Evolutionary conservation across 2,888 invertebrate species (phyloP).

Genomic region (Drosophila picticornis): DNA sequence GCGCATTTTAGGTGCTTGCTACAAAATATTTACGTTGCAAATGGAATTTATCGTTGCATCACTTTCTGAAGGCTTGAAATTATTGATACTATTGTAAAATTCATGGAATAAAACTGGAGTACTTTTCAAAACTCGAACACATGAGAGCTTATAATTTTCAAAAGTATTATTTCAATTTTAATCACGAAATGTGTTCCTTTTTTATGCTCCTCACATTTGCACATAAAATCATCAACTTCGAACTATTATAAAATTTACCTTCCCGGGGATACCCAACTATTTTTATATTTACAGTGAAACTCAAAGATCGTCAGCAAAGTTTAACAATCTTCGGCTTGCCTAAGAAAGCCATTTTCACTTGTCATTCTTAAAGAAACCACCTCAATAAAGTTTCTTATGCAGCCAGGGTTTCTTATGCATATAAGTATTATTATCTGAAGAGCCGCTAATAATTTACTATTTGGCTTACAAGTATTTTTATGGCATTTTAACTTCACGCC

Average conservation of each 20-base stretch:
- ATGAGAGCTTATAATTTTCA: not conserved
- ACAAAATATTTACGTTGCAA: conserved; percentile 10
- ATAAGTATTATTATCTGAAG: not conserved
- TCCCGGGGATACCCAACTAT: not conserved
- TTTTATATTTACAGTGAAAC: not conserved
- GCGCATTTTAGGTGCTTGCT: conserved; percentile 36
- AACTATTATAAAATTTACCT: not conserved
- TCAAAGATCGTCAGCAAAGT: not conserved
- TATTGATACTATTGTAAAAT: not conserved
- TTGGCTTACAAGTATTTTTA: conserved; percentile 3
- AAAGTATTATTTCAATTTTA: not conserved
- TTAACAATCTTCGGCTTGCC: not conserved
- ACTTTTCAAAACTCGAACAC: not conserved
- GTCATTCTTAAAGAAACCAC: not conserved
- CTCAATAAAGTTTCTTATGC: not conserved
- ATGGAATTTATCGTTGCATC: conserved; percentile 21
- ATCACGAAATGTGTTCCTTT: not conserved
- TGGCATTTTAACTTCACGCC: conserved; percentile 3
- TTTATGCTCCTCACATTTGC: not conserved
- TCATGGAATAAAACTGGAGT: too few relatives aligned
- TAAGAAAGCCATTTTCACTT: not conserved
- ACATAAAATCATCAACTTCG: not conserved
- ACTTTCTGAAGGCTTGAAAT: conserved; percentile 5
- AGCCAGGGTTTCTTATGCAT: not conserved
- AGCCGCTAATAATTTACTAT: not conserved